phyloP scores from a whole-genome alignment of 2,113 vertebrate genomes.

The Ageneiosus marmoratus region DNA sequence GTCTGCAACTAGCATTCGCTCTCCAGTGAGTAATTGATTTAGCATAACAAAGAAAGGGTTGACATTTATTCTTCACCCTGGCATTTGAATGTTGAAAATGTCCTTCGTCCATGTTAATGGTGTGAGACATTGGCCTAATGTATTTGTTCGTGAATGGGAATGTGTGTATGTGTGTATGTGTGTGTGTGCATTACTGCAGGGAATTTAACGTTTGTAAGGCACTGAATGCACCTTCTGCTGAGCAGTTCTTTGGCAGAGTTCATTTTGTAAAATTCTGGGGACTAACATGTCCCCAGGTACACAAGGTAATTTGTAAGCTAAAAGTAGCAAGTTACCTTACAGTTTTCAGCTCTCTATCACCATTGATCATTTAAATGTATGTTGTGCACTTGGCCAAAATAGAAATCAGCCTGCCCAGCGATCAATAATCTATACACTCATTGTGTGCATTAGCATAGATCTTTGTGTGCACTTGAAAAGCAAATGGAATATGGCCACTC shows the following conservation, averaged over 20 bases:
- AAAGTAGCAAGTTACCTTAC: conserved; percentile 50
- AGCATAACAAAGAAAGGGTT: conserved; percentile 59
- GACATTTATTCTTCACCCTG: conserved; percentile 60
- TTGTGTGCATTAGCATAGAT: conserved; percentile 56
- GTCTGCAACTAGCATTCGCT: conserved; percentile 25
- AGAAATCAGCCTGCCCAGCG: conserved; percentile 63
- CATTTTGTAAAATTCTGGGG: conserved; percentile 51
- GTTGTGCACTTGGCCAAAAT: conserved; percentile 60
- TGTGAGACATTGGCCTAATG: conserved; percentile 33
- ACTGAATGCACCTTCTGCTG: conserved; percentile 45
- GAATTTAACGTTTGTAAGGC: conserved; percentile 34
- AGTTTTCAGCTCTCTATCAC: conserved; percentile 56
- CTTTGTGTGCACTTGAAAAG: conserved; percentile 27
- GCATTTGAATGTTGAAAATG: conserved; percentile 55
- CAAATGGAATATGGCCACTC: conserved; percentile 21
- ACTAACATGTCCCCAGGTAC: conserved; percentile 50
- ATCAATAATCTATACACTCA: conserved; percentile 72
- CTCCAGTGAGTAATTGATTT: conserved; percentile 54
- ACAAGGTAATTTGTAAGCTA: conserved; percentile 53
- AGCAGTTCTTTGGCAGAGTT: conserved; percentile 54
- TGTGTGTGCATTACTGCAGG: conserved; percentile 22
- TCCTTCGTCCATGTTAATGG: conserved; percentile 52
- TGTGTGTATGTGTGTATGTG: conserved; percentile 27
- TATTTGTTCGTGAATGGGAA: conserved; percentile 13
- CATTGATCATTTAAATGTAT: conserved; percentile 67